phyloP scores from a whole-genome alignment of 2,888 invertebrate genomes.

The Orthosia incerta region DNA sequence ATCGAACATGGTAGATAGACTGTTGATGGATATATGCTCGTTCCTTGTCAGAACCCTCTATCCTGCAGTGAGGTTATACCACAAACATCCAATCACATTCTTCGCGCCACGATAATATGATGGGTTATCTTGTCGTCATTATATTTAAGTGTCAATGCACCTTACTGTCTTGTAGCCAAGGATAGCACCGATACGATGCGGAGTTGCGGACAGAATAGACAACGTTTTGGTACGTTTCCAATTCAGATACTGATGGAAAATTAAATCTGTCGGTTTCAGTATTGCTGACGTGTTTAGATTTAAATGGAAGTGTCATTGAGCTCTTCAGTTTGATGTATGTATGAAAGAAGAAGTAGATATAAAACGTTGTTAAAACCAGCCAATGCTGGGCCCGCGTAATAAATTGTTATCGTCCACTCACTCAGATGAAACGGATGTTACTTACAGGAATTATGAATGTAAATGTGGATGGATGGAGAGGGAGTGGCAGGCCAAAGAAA shows the following conservation, averaged over 20 bases:
- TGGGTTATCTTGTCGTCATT: background rate
- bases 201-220: slow-evolving; percentile 31
- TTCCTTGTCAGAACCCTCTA: too few species aligned
- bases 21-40: background rate
- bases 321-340: background rate
- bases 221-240: slow-evolving; percentile 51
- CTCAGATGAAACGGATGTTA: too few species aligned
- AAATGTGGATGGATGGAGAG: too few species aligned
- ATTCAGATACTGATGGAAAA: slow-evolving; percentile 25
- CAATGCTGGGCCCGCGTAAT: background rate
- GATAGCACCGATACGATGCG: slow-evolving; percentile 34
- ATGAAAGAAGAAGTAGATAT: background rate
- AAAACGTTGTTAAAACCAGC: background rate
- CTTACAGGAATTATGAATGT: too few species aligned
- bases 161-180: slow-evolving; percentile 42
- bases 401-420: too few species aligned
- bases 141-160: slow-evolving; percentile 46
- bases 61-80: too few species aligned
- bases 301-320: slow-evolving; percentile 16
- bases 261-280: background rate
- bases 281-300: slow-evolving; percentile 1
- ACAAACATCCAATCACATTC: too few species aligned
- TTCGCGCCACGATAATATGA: too few species aligned
- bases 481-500: too few species aligned
- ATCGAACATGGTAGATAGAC: background rate